A percentile compares a stretch with the other conserved stretches of the same genome.
Evolutionary conservation across 2,113 vertebrate species (phyloP).

Genomic region (Dissostichus mawsoni): DNA sequence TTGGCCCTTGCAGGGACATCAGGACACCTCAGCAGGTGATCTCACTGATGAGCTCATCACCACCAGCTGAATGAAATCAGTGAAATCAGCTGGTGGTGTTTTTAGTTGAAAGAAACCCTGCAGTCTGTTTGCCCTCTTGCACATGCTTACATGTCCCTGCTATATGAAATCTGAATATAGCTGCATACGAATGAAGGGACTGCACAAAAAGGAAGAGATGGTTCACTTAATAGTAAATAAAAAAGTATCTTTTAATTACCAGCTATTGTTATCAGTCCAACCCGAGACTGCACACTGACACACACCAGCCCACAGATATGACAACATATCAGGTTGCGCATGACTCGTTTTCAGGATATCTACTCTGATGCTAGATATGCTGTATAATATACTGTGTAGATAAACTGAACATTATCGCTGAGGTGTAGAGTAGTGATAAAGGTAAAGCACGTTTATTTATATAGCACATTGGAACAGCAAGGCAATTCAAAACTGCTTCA

Average conservation of each 20-base stretch:
- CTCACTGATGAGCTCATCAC: background rate
- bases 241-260: too few species aligned
- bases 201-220: background rate
- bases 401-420: too few species aligned
- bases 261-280: background rate
- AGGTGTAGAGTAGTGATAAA: too few species aligned
- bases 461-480: too few species aligned
- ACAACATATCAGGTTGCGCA: background rate
- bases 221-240: too few species aligned
- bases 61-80: background rate
- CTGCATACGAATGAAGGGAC: background rate
- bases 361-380: too few species aligned
- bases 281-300: background rate
- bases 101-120: background rate
- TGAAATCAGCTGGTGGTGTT: background rate
- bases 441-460: too few species aligned
- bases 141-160: background rate
- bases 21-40: slow-evolving; percentile 7
- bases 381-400: too few species aligned
- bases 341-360: background rate
- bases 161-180: background rate
- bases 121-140: too few species aligned
- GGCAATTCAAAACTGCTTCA: too few species aligned
- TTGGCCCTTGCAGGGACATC: background rate
- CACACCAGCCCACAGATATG: background rate